These are phyloP conservation scores for Andrena bucephala DNA, from an alignment of 2,888 invertebrate species.

Conservation along the genomic window DNA sequence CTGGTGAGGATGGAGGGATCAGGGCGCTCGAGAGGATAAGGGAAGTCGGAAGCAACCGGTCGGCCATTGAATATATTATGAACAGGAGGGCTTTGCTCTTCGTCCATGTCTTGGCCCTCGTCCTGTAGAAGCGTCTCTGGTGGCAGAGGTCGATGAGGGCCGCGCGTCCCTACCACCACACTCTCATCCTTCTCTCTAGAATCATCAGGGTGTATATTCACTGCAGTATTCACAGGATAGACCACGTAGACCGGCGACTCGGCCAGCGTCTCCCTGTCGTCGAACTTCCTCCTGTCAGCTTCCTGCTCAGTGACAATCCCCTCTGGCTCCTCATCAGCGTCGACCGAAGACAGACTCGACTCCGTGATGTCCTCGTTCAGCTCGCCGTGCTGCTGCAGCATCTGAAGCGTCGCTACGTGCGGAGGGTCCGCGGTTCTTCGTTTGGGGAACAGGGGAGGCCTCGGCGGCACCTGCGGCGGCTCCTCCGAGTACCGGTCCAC, in stretches of 20 bases:
- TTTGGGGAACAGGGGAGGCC: slow-evolving; percentile 84
- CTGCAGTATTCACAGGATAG: slow-evolving; percentile 87
- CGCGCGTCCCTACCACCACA: slow-evolving; percentile 87
- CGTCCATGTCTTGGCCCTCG: slow-evolving; percentile 58
- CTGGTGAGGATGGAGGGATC: slow-evolving; percentile 84
- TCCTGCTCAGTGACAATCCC: slow-evolving; percentile 55
- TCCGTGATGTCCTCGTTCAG: slow-evolving; percentile 69
- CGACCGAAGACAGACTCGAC: not conserved
- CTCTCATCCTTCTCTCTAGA: slow-evolving; percentile 85
- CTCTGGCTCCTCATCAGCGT: slow-evolving; percentile 33
- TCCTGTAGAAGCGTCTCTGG: slow-evolving; percentile 82
- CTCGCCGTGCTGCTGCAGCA: slow-evolving; percentile 87
- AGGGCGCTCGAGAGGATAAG: slow-evolving; percentile 88
- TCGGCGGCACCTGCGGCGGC: slow-evolving; percentile 83
- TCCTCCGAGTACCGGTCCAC: slow-evolving; percentile 80
- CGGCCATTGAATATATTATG: slow-evolving; percentile 76
- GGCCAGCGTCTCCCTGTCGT: slow-evolving; percentile 66
- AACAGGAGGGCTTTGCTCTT: slow-evolving; percentile 55
- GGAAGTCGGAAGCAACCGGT: slow-evolving; percentile 87
- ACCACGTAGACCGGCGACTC: slow-evolving; percentile 86
- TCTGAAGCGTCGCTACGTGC: slow-evolving; percentile 89
- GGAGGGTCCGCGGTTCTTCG: slow-evolving; percentile 85
- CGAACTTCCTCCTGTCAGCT: slow-evolving; percentile 81
- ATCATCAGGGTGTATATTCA: slow-evolving; percentile 85
- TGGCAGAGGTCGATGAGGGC: slow-evolving; percentile 85